These are phyloP conservation scores for Thymallus thymallus DNA, from an alignment of 2,113 vertebrate species.

Conservation along the genomic window DNA sequence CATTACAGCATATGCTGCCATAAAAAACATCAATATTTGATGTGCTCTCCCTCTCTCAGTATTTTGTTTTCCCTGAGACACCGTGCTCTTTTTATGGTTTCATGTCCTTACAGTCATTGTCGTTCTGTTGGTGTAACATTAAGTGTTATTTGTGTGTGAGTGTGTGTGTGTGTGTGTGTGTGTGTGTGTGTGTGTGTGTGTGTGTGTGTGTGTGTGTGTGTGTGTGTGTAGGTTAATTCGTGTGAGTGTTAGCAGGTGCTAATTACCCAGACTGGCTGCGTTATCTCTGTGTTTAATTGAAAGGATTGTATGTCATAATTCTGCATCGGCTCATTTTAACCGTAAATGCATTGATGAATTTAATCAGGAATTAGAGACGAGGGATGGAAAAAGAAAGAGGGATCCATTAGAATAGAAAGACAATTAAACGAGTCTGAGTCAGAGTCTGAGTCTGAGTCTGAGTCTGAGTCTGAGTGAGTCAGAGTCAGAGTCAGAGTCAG, in stretches of 20 bases:
- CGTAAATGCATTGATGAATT: slow-evolving; percentile 46
- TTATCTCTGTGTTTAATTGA: slow-evolving; percentile 1
- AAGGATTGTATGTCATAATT: slow-evolving; percentile 26
- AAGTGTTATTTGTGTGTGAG: too few species aligned
- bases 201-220: neutral
- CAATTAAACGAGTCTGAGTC: too few species aligned
- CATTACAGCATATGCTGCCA: slow-evolving; percentile 59
- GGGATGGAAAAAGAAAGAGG: slow-evolving; percentile 23
- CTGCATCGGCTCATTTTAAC: slow-evolving; percentile 41
- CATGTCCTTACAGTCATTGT: slow-evolving; percentile 35
- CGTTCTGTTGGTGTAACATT: slow-evolving; percentile 35
- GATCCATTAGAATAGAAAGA: too few species aligned
- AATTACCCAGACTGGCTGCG: slow-evolving; percentile 46
- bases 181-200: neutral
- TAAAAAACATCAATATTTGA: slow-evolving; percentile 65
- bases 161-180: too few species aligned
- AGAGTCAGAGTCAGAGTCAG: too few species aligned
- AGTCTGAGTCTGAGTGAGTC: too few species aligned
- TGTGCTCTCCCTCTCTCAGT: slow-evolving; percentile 38
- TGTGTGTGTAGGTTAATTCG: too few species aligned
- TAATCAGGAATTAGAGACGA: slow-evolving; percentile 42
- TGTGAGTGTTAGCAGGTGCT: slow-evolving; percentile 48
- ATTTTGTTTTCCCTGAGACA: slow-evolving; percentile 46
- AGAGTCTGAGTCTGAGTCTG: too few species aligned
- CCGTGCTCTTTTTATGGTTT: neutral